phyloP scores from a whole-genome alignment of 1,140 invertebrate species.

The Lysiphlebus fabarum region DNA sequence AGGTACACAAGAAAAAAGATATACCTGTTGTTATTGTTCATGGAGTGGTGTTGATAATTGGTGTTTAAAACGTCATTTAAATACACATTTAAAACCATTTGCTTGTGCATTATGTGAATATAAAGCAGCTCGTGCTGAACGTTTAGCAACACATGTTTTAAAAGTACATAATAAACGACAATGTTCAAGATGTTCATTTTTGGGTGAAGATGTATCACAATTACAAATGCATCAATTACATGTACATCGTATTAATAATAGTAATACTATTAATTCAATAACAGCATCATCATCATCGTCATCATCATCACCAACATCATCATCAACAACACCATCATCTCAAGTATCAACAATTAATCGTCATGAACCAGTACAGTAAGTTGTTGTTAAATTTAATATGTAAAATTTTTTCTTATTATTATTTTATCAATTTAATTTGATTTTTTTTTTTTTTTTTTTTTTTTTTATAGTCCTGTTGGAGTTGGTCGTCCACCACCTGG shows the following conservation, averaged over 20 bases:
- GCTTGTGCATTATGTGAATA: conserved; percentile 86
- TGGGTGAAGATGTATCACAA: conserved; percentile 76
- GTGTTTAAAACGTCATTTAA: conserved; percentile 86
- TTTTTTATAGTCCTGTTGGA: conserved; percentile 40
- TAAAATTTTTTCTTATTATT: not conserved
- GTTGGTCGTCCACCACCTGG: conserved; percentile 49
- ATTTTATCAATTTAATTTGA: too few species aligned
- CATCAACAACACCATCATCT: conserved; percentile 21
- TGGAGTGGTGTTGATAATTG: conserved; percentile 92
- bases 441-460: conserved; percentile 3
- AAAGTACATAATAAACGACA: conserved; percentile 88
- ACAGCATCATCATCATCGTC: conserved; percentile 28
- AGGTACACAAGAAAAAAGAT: conserved; percentile 56
- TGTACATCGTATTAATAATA: conserved; percentile 52
- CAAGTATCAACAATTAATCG: conserved; percentile 25
- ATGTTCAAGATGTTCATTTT: conserved; percentile 81
- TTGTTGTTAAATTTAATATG: not conserved
- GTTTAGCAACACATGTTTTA: conserved; percentile 81
- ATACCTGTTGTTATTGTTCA: conserved; percentile 81
- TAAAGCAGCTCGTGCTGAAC: conserved; percentile 82
- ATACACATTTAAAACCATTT: conserved; percentile 88
- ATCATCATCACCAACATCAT: conserved; percentile 9
- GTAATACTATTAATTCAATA: conserved; percentile 22
- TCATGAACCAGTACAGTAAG: conserved; percentile 46
- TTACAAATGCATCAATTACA: conserved; percentile 69